Conservation (phyloP, 2,113 vertebrate genomes). For the Pseudopipra pipra region DNA sequence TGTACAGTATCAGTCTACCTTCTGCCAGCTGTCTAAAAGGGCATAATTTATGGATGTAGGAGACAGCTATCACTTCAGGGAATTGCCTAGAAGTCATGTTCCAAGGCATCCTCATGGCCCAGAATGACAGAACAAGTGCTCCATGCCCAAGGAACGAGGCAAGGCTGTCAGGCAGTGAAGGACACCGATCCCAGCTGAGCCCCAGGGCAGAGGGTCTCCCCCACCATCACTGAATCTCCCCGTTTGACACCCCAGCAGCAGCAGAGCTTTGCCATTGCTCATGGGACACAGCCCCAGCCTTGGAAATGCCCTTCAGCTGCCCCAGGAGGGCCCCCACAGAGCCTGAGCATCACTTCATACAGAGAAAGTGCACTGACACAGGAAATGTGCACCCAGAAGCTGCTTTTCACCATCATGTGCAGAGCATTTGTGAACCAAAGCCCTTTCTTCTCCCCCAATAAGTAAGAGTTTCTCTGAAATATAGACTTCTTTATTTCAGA, state of each 20-base stretch:
- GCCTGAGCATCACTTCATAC: background rate
- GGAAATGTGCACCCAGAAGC: background rate
- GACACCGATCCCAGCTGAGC: background rate
- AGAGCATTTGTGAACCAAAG: background rate
- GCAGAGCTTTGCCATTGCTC: background rate
- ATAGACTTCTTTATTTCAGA: background rate
- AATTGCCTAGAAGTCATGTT: background rate
- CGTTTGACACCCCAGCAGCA: background rate
- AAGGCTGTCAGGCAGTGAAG: background rate
- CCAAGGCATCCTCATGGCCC: background rate
- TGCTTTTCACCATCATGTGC: background rate
- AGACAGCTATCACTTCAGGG: background rate
- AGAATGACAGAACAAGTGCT: background rate
- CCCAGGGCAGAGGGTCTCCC: background rate
- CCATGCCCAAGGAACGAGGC: accelerated
- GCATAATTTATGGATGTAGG: background rate
- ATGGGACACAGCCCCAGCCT: background rate
- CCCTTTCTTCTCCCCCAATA: background rate
- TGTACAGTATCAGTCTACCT: background rate
- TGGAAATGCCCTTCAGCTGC: background rate
- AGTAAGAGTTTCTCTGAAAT: background rate
- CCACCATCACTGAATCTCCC: no score
- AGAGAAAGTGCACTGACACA: background rate
- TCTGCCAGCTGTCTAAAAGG: background rate
- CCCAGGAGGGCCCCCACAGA: background rate